Base-by-base conservation (phyloP, 2,797 vertebrate genomes). In the Bradypus variegatus region DNA sequence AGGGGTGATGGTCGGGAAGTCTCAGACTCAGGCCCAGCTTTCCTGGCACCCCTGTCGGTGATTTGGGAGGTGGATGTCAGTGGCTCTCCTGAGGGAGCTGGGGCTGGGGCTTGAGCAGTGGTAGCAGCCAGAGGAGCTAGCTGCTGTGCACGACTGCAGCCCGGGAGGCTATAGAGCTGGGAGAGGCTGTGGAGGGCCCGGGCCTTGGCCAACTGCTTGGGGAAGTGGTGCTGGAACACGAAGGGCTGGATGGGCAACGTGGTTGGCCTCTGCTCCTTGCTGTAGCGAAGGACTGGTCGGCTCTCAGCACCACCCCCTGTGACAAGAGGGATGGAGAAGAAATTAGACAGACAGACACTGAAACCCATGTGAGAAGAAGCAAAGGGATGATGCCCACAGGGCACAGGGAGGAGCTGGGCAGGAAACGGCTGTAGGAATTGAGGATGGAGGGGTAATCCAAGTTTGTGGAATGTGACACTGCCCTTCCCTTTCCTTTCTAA, bases 241-340 rank as follows among this genome's bases (percentile, higher is more conserved):
- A 99, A 99, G 69, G 99, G 99, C 97, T 99, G 99, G 96, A 99
- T 99, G 94, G 99, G 99, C 94, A 99, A 98, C 25, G 98, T 98
- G 3, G 98, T 99, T 60, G 99, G 99, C 33, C 99, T 98, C 97
- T 99, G 99, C 94, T 99, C 99, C 96, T 99, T 99, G 96, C 98
- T 98, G 98, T 99, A 99, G 93, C 99, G 99, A 86, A 99, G 97
- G 95, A 99, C 98, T 0, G 98, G 97, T n/a, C 96, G 97, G 93
- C 97, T 96, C 72, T 99, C 98, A 5, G 98, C 96, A 33, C 98
- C 98, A 53, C 97, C 97, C 55, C 97, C 98, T 98, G 96, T 0
- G 38, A 86, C 94, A 91, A 95, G 64, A 94, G 69, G 88, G 80
- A 94, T 27, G 81, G 93, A 92, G 91, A 96, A 89, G 55, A 81